phyloP scores from a whole-genome alignment of 1,140 invertebrate genomes.

The Ditylenchus dipsaci region DNA sequence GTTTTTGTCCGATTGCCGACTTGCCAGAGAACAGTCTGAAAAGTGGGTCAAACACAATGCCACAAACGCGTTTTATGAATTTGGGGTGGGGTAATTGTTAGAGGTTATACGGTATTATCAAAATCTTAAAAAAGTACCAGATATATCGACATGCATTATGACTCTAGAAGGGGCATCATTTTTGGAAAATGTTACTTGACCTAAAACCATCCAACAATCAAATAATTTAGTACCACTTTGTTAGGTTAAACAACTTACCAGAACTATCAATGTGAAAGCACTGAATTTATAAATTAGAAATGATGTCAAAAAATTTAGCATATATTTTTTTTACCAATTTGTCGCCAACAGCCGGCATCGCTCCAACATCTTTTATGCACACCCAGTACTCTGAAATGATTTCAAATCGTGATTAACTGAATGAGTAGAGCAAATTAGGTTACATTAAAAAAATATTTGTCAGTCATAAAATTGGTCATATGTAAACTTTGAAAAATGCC shows the following conservation, averaged over 20 bases:
- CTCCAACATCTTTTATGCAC: conserved; percentile 83
- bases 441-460: no score
- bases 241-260: not conserved
- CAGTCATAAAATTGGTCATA: no score
- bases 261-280: conserved; percentile 1
- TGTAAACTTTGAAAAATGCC: no score
- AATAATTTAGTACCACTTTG: not conserved
- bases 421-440: conserved; percentile 64
- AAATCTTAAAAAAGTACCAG: conserved; percentile 68
- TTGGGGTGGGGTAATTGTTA: no score
- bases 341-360: conserved; percentile 67
- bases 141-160: conserved; percentile 89
- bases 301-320: conserved; percentile 1
- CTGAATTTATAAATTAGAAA: not conserved
- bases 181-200: conserved; percentile 26
- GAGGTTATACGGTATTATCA: no score
- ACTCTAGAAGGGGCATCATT: conserved; percentile 31
- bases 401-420: not conserved
- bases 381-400: conserved; percentile 75
- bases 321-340: conserved; percentile 10
- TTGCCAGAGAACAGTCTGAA: no score
- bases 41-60: no score
- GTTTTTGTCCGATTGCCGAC: no score
- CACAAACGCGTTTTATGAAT: no score
- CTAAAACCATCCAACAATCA: conserved; percentile 1